Evolutionary conservation across 2,888 invertebrate genomes (phyloP), one percentile per base, ranked within the genome.

Genomic region (Andrena bicolor): DNA sequence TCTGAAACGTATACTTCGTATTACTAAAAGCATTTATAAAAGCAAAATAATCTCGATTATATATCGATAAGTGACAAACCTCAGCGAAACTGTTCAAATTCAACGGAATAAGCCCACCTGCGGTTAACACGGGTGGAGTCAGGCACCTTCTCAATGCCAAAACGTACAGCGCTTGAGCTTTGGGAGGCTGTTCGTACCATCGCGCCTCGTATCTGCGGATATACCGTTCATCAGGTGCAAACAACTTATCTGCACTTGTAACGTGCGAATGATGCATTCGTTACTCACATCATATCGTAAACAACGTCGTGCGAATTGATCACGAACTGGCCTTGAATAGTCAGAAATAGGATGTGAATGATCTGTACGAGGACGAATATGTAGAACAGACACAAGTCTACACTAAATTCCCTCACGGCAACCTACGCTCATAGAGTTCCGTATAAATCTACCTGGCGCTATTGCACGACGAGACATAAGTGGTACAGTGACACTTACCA

Each of bases 311-410:
- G 32, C 60, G 7, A 20, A 28, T 70, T 30, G 1, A 41, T n/a
- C 3, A 60, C 28, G 30, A 70, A 70, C 28, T 70, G 70, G 16
- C 70, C 70, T 48, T 60, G 58, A n/a, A 48, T 30, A 28, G 70
- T 70, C 10, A 70, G 28, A 13, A 60, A 70, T 0, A 70, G 30
- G 5, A 70, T 10, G n/a, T 70, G 70, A 13, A 70, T 6, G 4
- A 60, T 6, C 41, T 70, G 58, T 13, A 26, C 58, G 13, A 48
- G 1, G 5, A 48, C 1, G 35, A 41, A 70, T 20, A 20, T 13
- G 2, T 60, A 70, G 8, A 26, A n/a, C 26, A 8, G 48, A 49
- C 32, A 23, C 30, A 60, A 32, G 5, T 60, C 70, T n/a, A 48
- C 0, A 16, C n/a, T 20, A n/a, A 30, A 48, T 2, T n/a, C 30